Evolutionary conservation across 2,113 vertebrate species (phyloP), one percentile per base, ranked within the genome.

Genomic region (Clupea harengus): DNA sequence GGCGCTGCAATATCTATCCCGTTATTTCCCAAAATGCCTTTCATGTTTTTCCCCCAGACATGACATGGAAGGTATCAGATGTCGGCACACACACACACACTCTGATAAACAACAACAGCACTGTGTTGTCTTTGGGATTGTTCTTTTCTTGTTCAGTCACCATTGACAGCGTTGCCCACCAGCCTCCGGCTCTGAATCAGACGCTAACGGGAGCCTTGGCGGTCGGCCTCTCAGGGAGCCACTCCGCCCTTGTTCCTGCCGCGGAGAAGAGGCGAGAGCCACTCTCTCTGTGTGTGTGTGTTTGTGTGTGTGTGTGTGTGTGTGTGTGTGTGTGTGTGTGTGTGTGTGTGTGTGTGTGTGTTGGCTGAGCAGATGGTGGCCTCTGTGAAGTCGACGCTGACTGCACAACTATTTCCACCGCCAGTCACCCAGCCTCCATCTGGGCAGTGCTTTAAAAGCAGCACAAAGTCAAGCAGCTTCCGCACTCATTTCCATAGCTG

Each of bases 361-460:
- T 49, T 80, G 50, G 80, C 60, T 84, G 82, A 87, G 87, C 93
- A 94, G 93, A 93, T 94, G 93, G 93, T 90, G 91, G 89, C 92
- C 90, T 93, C 90, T 85, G 84, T 92, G 72, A 85, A 82, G 88
- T 92, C 90, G 87, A 89, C 90, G 88, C 89, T 89, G 86, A 86
- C 81, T 82, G 85, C 81, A 82, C 88, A 92, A 91, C 54, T 91
- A 89, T 93, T 91, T 92, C 86, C 91, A 89, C 93, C 87, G 85
- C 84, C 84, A 86, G 82, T 88, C 82, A 84, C 75, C 85, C 81
- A 46, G 78, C 52, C 85, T 92, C 93, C 91, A 91, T 94, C 90
- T 92, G 93, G 87, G 89, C 89, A 86, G 52, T 49, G 47, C 60
- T 92, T 90, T 90, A 84, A 75, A 87, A 72, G 64, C 90, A 85